These are phyloP conservation scores for Anas platyrhynchos DNA, from an alignment of 2,113 vertebrate genomes.

Conservation along the genomic window DNA sequence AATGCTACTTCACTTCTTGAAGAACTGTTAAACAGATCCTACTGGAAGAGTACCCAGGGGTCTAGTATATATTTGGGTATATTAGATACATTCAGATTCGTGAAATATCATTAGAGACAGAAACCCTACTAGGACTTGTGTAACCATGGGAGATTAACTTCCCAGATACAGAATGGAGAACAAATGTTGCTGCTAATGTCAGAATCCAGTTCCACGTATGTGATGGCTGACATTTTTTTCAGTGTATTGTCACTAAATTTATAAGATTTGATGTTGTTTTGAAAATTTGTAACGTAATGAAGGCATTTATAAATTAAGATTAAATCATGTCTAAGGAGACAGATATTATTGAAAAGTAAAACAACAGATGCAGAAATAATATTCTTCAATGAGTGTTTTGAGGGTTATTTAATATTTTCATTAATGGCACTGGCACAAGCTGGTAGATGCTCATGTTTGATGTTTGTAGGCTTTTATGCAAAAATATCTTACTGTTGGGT, in stretches of 20 bases:
- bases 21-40: constrained; percentile 11
- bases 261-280: neutral
- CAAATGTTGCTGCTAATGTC: neutral
- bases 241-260: neutral
- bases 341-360: neutral
- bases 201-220: neutral
- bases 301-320: neutral
- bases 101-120: constrained; percentile 27
- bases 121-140: neutral
- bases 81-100: constrained; percentile 19
- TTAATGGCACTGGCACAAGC: neutral
- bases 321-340: neutral
- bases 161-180: neutral
- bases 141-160: constrained; percentile 26
- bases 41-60: neutral
- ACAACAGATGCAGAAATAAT: neutral
- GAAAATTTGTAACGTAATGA: neutral
- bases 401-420: neutral
- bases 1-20: neutral
- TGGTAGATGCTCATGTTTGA: neutral
- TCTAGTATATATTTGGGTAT: constrained; percentile 21
- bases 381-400: neutral
- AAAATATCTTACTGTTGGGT: neutral
- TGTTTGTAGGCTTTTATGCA: neutral
- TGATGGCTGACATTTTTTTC: neutral